These are phyloP conservation scores for Merops nubicus DNA, from an alignment of 2,113 vertebrate genomes.

Conservation along the genomic window DNA sequence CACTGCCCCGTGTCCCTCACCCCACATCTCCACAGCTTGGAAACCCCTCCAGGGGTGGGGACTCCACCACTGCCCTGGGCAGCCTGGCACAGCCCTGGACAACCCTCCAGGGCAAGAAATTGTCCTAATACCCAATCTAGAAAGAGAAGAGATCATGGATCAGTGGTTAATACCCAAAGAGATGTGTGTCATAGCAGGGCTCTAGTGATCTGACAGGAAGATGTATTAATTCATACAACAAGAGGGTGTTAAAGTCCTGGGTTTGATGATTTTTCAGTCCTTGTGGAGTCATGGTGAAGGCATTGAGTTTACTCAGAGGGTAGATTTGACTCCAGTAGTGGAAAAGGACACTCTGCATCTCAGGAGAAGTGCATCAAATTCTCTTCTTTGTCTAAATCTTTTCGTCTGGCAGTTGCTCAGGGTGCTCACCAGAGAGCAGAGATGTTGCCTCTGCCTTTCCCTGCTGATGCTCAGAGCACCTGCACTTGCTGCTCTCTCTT, in stretches of 20 bases:
- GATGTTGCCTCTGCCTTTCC: fast-evolving
- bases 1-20: no score
- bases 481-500: not conserved
- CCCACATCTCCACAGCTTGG: no score
- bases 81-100: not conserved
- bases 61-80: not conserved
- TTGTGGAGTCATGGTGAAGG: no score
- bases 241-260: not conserved
- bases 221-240: not conserved
- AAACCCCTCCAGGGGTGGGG: not conserved
- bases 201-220: not conserved
- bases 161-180: fast-evolving
- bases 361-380: not conserved
- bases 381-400: not conserved
- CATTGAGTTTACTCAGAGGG: not conserved
- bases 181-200: fast-evolving
- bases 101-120: not conserved
- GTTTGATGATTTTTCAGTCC: not conserved
- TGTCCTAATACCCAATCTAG: not conserved
- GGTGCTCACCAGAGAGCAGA: not conserved
- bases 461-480: not conserved
- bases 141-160: not conserved
- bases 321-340: not conserved
- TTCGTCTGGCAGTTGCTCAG: not conserved
- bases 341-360: not conserved